These are phyloP conservation scores for Arbacia lixula DNA, from an alignment of 53 echinoderm and acorn worm species.

Conservation along the genomic window DNA sequence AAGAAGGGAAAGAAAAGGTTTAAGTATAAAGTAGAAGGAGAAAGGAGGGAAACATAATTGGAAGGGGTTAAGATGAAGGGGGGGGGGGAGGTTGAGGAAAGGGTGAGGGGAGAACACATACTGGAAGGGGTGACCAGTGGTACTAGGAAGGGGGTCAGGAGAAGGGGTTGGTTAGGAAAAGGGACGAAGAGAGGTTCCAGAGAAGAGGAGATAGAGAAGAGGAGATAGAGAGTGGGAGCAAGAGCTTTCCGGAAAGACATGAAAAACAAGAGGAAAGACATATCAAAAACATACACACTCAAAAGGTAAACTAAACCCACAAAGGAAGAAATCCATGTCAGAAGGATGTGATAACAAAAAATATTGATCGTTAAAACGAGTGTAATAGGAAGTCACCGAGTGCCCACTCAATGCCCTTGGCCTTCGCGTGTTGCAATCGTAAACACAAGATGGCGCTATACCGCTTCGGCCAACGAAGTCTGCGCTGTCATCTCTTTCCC, in stretches of 20 bases:
- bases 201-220: background rate
- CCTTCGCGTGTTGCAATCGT: too few relatives aligned
- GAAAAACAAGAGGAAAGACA: too few relatives aligned
- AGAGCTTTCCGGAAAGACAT: too few relatives aligned
- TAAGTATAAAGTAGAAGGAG: background rate
- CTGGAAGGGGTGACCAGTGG: background rate
- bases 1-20: background rate
- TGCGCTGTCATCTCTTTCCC: too few relatives aligned
- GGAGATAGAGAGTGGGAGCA: background rate
- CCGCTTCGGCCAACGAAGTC: too few relatives aligned
- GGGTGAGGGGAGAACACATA: background rate
- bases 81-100: background rate
- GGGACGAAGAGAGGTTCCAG: background rate
- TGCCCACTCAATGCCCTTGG: too few relatives aligned
- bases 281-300: too few relatives aligned
- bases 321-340: too few relatives aligned
- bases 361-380: background rate
- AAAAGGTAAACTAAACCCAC: too few relatives aligned
- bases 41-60: background rate
- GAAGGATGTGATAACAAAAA: background rate
- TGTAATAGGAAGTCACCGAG: too few relatives aligned
- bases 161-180: background rate
- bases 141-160: background rate
- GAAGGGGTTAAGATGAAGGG: background rate
- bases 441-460: conserved; percentile 12